Conservation (phyloP, 2,113 vertebrate genomes). For the Cheilinus undulatus region DNA sequence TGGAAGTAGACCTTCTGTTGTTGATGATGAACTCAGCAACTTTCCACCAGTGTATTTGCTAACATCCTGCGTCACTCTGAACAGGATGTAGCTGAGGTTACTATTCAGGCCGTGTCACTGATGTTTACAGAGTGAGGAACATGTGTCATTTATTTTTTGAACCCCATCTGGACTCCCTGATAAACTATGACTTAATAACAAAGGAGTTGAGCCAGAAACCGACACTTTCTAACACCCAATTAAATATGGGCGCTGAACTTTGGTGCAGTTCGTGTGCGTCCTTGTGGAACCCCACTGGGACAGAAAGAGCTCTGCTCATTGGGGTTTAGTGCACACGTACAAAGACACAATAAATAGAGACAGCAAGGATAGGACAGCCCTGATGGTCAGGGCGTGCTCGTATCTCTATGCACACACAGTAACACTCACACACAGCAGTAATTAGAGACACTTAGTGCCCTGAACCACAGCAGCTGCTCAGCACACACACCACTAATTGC, state of each 20-base stretch:
- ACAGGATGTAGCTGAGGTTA: background rate
- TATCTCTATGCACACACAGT: conserved; percentile 25
- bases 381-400: conserved; percentile 36
- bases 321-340: background rate
- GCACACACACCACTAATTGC: conserved; percentile 85
- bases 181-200: too few relatives aligned
- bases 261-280: conserved; percentile 26
- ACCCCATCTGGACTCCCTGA: too few relatives aligned
- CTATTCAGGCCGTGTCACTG: background rate
- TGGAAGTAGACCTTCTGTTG: too few relatives aligned
- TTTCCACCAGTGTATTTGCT: background rate
- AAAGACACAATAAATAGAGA: conserved; percentile 33
- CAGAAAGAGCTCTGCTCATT: conserved; percentile 50
- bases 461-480: conserved; percentile 80
- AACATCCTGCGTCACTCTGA: background rate
- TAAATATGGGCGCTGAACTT: background rate
- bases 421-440: conserved; percentile 65
- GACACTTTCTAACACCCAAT: too few relatives aligned
- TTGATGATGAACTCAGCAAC: too few relatives aligned
- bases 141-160: too few relatives aligned
- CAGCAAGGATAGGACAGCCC: conserved; percentile 35
- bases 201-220: too few relatives aligned
- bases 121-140: background rate
- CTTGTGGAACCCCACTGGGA: conserved; percentile 61
- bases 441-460: conserved; percentile 83